Base-by-base conservation (phyloP, 2,113 vertebrate genomes). In the Forbesichthys papilliferus region DNA sequence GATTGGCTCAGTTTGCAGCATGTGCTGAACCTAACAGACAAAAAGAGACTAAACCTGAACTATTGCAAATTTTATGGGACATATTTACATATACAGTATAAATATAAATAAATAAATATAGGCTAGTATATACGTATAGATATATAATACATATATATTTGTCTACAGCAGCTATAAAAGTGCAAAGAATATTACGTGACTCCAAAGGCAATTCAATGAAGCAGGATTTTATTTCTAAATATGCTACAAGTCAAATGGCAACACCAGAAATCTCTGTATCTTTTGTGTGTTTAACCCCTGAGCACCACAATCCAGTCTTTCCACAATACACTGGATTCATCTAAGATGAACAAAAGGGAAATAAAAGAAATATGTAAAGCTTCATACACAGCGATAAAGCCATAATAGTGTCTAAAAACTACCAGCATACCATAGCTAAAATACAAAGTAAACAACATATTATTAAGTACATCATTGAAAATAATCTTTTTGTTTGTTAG, bases 281-380 rank as follows among this genome's bases (percentile, higher is more conserved):
- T 75, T 33, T 71, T 77, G 74, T 69, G 64, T 69, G 73, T 81
- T 83, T 82, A 86, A 89, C 89, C 87, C 90, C 89, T 84, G 85
- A 93, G 89, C 86, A 84, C 89, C 90, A 86, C 87, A 92, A 91
- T 88, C 92, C 93, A 92, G 92, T 74, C 71, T 88, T 84, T 85
- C 84, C 74, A 86, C 83, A 85, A 92, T 88, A 74, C 79, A 87
- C 90, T 90, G 88, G 90, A 89, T 88, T 84, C 68, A 81, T 87
- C 82, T 79, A 87, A 88, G 86, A 74, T 84, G 78, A 89, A 87
- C 66, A 66, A 71, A 88, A 86, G 68, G 67, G 73, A 86, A 82
- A 83, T 59, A 70, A 79, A 77, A 78, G 34, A 83, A 80, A 83
- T 80, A 84, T 75, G 77, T 79, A 82, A 88, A 90, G 83, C 80